phyloP scores from a whole-genome alignment of 2,113 vertebrate genomes.

The Pseudopodoces humilis region DNA sequence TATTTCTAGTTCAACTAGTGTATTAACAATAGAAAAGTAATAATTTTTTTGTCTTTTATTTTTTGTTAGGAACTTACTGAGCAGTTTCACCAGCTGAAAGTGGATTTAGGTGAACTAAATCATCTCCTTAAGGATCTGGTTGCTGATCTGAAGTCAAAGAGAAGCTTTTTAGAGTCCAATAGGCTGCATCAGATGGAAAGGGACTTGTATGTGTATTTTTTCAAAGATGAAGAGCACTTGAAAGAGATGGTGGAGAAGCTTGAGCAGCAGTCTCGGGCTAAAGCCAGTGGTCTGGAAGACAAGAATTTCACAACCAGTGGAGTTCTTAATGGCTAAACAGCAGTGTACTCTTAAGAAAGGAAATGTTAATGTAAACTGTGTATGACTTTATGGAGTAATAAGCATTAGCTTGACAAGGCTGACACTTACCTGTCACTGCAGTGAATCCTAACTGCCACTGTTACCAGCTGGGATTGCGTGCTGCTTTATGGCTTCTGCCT shows the following conservation, averaged over 20 bases:
- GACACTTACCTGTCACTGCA: neutral
- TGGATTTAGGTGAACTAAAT: slow-evolving; percentile 79
- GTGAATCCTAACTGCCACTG: neutral
- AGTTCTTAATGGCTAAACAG: neutral
- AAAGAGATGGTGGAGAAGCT: slow-evolving; percentile 82
- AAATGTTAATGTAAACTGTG: neutral
- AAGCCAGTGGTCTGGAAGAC: slow-evolving; percentile 41
- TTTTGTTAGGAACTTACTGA: slow-evolving; percentile 80
- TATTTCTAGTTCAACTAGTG: neutral
- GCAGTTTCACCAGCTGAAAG: slow-evolving; percentile 78
- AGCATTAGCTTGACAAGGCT: neutral
- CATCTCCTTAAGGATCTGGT: slow-evolving; percentile 78
- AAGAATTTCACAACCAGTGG: neutral
- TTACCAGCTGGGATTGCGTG: neutral
- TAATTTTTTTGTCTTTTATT: neutral
- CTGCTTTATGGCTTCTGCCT: neutral
- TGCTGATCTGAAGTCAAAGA: slow-evolving; percentile 83
- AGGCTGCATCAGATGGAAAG: slow-evolving; percentile 80
- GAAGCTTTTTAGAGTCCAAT: slow-evolving; percentile 78
- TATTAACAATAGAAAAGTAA: neutral
- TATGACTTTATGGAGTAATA: neutral
- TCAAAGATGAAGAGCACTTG: slow-evolving; percentile 79
- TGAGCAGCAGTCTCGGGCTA: slow-evolving; percentile 72
- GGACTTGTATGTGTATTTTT: slow-evolving; percentile 88
- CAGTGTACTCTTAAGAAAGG: neutral